phyloP scores from a whole-genome alignment of 2,113 vertebrate species.

The Thinocorus orbignyianus region DNA sequence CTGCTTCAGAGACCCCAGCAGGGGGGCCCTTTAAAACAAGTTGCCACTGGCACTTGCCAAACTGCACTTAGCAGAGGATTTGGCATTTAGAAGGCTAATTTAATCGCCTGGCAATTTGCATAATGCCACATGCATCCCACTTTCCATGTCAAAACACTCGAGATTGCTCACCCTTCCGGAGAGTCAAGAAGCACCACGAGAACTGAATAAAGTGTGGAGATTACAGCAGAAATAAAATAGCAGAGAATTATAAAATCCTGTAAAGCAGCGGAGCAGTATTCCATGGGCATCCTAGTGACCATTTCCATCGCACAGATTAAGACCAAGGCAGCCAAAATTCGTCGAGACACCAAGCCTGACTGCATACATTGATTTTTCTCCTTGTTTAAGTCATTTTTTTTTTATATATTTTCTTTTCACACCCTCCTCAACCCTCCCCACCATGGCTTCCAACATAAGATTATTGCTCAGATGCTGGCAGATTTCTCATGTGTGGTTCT shows the following conservation, averaged over 20 bases:
- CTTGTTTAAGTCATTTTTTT: background rate
- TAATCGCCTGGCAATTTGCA: background rate
- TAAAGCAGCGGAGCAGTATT: background rate
- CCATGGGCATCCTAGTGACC: too few species aligned
- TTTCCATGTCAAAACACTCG: background rate
- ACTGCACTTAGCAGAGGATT: background rate
- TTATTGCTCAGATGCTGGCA: background rate
- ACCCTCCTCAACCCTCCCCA: too few species aligned
- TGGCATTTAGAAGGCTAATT: background rate
- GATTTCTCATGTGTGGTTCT: background rate
- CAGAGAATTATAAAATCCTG: too few species aligned
- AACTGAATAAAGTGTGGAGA: fast-evolving
- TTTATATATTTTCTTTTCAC: background rate
- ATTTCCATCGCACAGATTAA: background rate
- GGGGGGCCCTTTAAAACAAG: background rate
- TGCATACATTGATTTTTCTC: background rate
- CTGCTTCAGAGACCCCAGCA: background rate
- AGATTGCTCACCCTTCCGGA: too few species aligned
- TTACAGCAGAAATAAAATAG: background rate
- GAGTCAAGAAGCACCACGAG: background rate
- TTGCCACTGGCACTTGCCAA: background rate
- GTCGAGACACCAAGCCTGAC: background rate
- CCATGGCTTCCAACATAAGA: background rate
- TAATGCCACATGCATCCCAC: background rate
- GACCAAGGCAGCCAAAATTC: background rate